These are phyloP conservation scores for Hippocampus barbouri DNA, from an alignment of 2,113 vertebrate genomes.

Conservation along the genomic window DNA sequence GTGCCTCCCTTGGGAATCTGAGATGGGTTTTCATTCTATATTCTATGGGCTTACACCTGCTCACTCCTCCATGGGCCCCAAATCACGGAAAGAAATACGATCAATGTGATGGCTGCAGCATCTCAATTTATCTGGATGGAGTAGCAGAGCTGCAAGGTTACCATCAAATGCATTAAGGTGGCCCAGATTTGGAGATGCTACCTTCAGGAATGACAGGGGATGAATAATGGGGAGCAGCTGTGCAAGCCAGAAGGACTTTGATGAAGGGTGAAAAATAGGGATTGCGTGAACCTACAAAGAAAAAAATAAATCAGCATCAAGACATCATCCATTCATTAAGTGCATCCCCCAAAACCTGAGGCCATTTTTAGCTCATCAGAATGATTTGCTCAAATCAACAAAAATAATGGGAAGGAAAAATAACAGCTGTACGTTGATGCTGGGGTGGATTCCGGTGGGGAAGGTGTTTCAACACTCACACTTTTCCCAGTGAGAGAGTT, in stretches of 20 bases:
- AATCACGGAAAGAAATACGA: conserved; percentile 50
- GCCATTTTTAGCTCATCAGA: not conserved
- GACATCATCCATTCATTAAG: not conserved
- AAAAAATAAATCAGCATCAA: not conserved
- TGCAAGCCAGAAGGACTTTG: not conserved
- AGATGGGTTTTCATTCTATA: conserved; percentile 56
- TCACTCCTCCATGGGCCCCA: conserved; percentile 33
- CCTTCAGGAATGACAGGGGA: conserved; percentile 28
- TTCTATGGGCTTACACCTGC: conserved; percentile 48
- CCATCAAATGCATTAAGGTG: conserved; percentile 59
- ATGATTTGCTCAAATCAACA: not conserved
- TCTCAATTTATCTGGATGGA: conserved; percentile 58
- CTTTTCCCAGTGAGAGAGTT: not conserved
- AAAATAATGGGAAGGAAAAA: not conserved
- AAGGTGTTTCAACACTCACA: not conserved
- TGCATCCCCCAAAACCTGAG: not conserved
- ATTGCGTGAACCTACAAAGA: not conserved
- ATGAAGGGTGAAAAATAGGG: not conserved
- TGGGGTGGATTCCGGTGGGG: not conserved
- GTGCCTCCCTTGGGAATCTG: conserved; percentile 34
- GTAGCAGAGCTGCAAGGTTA: conserved; percentile 28
- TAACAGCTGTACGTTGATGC: not conserved
- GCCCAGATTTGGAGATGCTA: conserved; percentile 38
- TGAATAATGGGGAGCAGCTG: not conserved
- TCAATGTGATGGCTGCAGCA: conserved; percentile 44